Base-by-base conservation (phyloP, 2,888 invertebrate genomes). In the Dynastes grantii region DNA sequence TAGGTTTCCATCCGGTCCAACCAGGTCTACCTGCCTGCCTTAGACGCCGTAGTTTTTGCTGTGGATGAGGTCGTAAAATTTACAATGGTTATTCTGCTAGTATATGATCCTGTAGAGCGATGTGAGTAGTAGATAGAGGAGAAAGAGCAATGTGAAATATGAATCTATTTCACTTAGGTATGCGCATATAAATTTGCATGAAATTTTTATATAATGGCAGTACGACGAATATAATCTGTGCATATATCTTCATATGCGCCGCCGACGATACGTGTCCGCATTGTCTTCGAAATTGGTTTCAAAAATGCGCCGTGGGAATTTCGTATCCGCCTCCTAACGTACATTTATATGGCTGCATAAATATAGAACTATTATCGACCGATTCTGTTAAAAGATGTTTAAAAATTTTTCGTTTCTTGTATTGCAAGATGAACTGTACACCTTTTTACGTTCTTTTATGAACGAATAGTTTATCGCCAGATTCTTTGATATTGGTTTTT, bases 101-200 rank as follows among this genome's bases (percentile, higher is more conserved):
- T 68, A 68, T 68, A 68, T 68, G 68, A 49, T 68, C 68, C n/a
- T 68, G 68, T 68, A 68, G 68, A 29, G 51, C 68, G 68, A 68
- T 27, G 68, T 68, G 53, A 53, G 68, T 51, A 68, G 55, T 58
- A 58, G 55, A 58, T 22, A 22, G 55, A 58, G 55, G 27, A 68
- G 51, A 27, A 32, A 29, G 51, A 51, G 51, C 68, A 16, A 22
- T 11, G 68, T 68, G 68, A 68, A 68, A 68, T 68, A 68, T 68
- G 68, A 68, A 68, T 68, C 68, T 68, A 68, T 68, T 68, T 68
- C 68, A 68, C 68, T 68, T 68, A 68, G 68, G 68, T 68, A 68
- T 68, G 68, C 29, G 68, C 68, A 68, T 68, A 68, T 68, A 68
- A 68, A 68, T 68, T 68, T 68, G 68, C 68, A 68, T 68, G 68